phyloP scores from a whole-genome alignment of 2,888 invertebrate genomes.

The Frankliniella fusca region DNA sequence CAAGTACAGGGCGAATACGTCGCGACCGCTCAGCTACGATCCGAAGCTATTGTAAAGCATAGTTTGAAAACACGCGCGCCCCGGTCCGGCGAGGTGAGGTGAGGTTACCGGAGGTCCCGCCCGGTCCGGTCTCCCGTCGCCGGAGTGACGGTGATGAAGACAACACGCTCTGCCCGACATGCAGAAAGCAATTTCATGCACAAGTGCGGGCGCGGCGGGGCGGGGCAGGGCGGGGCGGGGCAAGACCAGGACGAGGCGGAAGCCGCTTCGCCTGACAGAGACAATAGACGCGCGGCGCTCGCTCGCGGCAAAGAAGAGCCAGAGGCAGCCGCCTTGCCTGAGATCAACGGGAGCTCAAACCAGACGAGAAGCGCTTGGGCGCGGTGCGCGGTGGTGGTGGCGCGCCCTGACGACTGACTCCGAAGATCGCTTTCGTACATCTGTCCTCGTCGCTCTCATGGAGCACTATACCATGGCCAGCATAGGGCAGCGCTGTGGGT shows the following conservation, averaged over 20 bases:
- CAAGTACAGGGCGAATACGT: too few species aligned
- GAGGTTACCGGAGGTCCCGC: too few species aligned
- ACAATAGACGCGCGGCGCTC: background rate
- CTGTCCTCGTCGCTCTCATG: background rate
- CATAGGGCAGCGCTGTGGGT: too few species aligned
- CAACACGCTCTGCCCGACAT: background rate
- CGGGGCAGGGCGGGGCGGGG: background rate
- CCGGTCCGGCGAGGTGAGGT: background rate
- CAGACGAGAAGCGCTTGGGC: too few species aligned
- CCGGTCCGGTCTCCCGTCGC: too few species aligned
- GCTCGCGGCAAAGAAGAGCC: background rate
- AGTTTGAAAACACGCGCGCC: too few species aligned
- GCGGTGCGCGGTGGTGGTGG: background rate
- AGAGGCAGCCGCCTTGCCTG: background rate
- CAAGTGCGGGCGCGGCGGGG: background rate
- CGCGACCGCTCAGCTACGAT: too few species aligned
- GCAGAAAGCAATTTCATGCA: background rate
- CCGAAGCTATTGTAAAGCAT: too few species aligned
- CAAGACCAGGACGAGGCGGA: background rate
- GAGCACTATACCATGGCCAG: too few species aligned
- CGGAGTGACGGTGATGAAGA: background rate
- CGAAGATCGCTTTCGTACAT: background rate
- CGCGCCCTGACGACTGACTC: background rate
- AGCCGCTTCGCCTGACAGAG: too few species aligned
- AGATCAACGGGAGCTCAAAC: too few species aligned